Percentiles rank a stretch among this genome's conserved stretches.
These are phyloP conservation scores for Nezara viridula DNA, from an alignment of 2,888 invertebrate genomes.

Conservation along the genomic window DNA sequence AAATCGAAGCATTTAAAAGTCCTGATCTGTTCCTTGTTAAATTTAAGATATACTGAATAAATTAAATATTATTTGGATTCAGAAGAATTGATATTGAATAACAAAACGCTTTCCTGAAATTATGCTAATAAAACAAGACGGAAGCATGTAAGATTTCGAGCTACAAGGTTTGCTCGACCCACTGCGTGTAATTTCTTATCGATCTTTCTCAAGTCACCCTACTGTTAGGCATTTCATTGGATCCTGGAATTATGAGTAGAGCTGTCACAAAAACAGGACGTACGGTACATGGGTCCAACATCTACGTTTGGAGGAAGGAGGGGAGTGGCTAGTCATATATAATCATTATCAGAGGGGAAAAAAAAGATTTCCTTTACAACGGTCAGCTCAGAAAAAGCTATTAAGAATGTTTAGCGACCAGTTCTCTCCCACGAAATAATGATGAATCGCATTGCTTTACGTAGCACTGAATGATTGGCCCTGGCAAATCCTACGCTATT, in stretches of 20 bases:
- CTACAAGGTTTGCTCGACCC: neutral
- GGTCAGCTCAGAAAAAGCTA: too few relatives aligned
- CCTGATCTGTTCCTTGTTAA: neutral
- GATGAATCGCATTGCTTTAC: too few relatives aligned
- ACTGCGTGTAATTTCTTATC: neutral
- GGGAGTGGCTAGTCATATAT: too few relatives aligned
- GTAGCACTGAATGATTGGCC: too few relatives aligned
- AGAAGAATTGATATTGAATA: neutral
- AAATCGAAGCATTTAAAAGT: neutral
- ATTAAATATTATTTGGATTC: neutral
- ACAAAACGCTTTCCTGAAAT: neutral
- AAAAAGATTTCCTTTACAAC: too few relatives aligned
- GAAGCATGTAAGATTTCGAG: conserved; percentile 4
- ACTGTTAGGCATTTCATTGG: neutral
- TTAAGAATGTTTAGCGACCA: too few relatives aligned
- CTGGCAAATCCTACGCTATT: too few relatives aligned
- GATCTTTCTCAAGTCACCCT: neutral
- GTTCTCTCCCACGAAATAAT: too few relatives aligned
- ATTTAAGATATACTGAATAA: neutral
- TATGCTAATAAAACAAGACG: neutral
- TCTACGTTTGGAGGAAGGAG: too few relatives aligned
- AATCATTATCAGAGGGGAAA: too few relatives aligned
- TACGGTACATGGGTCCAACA: too few relatives aligned
- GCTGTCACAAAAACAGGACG: too few relatives aligned
- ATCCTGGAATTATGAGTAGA: neutral